Evolutionary conservation across 2,888 invertebrate genomes (phyloP).

Genomic region (Nomada fucata): DNA sequence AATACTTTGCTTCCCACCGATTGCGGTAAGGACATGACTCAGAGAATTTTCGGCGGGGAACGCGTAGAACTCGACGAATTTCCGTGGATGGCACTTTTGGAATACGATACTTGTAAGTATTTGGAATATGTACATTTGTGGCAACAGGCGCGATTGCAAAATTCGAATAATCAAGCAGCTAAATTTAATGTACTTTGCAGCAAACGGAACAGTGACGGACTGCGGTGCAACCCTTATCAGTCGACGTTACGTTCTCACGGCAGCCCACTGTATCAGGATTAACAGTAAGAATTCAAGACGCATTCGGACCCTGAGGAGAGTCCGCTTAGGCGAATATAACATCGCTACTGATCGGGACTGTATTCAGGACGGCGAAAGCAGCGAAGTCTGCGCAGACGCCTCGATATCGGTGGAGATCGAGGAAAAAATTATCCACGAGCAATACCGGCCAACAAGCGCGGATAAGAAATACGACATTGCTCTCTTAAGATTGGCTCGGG

Average conservation of each 20-base stretch:
- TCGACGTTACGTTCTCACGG: constrained; percentile 89
- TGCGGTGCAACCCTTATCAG: constrained; percentile 91
- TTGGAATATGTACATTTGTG: not conserved
- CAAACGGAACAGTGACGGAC: constrained; percentile 87
- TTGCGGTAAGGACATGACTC: constrained; percentile 77
- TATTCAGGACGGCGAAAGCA: constrained; percentile 80
- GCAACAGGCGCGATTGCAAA: not conserved
- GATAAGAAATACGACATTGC: constrained; percentile 90
- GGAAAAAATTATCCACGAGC: constrained; percentile 88
- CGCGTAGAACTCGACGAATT: constrained; percentile 85
- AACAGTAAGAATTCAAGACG: constrained; percentile 86
- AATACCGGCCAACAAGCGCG: constrained; percentile 86
- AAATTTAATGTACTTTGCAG: constrained; percentile 78
- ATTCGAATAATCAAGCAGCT: not conserved
- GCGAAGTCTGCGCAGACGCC: constrained; percentile 86
- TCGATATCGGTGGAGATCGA: constrained; percentile 88
- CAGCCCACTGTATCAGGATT: constrained; percentile 90
- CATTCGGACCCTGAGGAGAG: constrained; percentile 87
- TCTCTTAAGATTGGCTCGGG: constrained; percentile 86
- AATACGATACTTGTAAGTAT: constrained; percentile 82
- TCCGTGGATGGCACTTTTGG: constrained; percentile 86
- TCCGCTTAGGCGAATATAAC: constrained; percentile 90
- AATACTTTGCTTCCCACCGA: constrained; percentile 73
- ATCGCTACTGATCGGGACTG: constrained; percentile 87
- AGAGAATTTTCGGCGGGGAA: constrained; percentile 85